A percentile compares a stretch with the other conserved stretches of the same genome.
These are phyloP conservation scores for Fukomys damarensis DNA, from an alignment of 2,113 vertebrate genomes.

Conservation along the genomic window DNA sequence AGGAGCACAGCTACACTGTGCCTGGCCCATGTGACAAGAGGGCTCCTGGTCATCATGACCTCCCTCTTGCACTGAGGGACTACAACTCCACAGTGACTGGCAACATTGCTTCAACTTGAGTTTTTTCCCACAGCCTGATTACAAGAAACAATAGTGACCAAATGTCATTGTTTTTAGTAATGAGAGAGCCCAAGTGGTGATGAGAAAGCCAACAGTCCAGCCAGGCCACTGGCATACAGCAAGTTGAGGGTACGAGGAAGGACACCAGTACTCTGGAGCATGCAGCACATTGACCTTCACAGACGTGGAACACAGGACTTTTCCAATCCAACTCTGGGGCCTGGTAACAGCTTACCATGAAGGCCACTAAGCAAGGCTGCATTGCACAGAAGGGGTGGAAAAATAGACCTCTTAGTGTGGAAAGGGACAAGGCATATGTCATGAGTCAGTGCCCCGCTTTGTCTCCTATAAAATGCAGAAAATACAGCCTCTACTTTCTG, in stretches of 20 bases:
- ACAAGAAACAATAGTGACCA: conserved; percentile 49
- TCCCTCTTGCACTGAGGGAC: conserved; percentile 8
- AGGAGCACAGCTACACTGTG: background rate
- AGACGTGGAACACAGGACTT: background rate
- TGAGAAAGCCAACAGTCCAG: background rate
- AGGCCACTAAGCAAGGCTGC: background rate
- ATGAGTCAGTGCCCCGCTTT: background rate
- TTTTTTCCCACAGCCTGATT: conserved; percentile 22
- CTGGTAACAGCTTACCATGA: background rate
- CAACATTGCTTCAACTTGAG: conserved; percentile 11
- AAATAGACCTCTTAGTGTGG: background rate
- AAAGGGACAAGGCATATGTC: background rate
- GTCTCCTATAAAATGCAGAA: background rate
- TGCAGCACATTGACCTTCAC: background rate
- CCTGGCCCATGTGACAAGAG: background rate
- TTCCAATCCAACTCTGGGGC: background rate
- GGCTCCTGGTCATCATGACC: conserved; percentile 29
- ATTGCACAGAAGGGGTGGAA: background rate
- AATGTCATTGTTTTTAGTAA: conserved; percentile 53
- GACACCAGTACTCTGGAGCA: background rate
- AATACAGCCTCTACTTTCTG: background rate
- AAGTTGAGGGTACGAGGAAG: background rate
- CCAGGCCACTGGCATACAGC: background rate
- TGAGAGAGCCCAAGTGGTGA: conserved; percentile 1
- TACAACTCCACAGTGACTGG: conserved; percentile 35